A percentile compares a stretch with the other conserved stretches of the same genome.
phyloP scores from a whole-genome alignment of 2,888 invertebrate genomes.

The Neoascia interrupta region DNA sequence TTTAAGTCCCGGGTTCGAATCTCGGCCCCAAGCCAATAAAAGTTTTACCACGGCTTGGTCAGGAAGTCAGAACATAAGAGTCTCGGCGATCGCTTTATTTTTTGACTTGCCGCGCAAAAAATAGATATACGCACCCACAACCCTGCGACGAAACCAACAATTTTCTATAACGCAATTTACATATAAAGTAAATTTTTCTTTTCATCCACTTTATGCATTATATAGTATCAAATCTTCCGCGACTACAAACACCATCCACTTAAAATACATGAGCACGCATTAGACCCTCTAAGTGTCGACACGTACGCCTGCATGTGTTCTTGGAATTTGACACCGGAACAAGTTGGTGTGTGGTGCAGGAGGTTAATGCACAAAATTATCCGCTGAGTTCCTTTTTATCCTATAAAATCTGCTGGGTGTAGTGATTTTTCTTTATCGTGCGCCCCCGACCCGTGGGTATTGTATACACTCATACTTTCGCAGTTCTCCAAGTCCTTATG shows the following conservation, averaged over 20 bases:
- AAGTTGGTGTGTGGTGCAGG: constrained; percentile 68
- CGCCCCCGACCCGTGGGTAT: constrained; percentile 10
- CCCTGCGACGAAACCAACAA: no score
- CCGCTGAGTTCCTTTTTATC: constrained; percentile 20
- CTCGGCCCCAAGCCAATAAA: no score
- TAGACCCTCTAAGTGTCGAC: constrained; percentile 38
- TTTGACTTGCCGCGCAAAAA: no score
- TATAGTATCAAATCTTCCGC: neutral
- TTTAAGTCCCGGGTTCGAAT: no score
- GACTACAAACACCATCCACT: constrained; percentile 1
- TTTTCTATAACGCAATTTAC: no score
- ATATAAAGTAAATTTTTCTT: no score
- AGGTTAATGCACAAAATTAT: constrained; percentile 71
- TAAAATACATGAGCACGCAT: neutral
- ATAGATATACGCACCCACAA: no score
- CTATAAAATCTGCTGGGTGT: constrained; percentile 36
- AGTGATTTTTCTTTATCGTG: constrained; percentile 12
- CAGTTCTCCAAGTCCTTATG: constrained; percentile 12
- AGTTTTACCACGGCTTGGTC: no score
- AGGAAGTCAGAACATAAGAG: no score
- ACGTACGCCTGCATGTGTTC: constrained; percentile 67
- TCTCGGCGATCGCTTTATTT: no score
- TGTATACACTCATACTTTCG: constrained; percentile 10
- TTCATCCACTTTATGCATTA: no score
- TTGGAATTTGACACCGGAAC: constrained; percentile 71